Conservation (phyloP, 1,140 invertebrate genomes). For the Lepidurus arcticus region DNA sequence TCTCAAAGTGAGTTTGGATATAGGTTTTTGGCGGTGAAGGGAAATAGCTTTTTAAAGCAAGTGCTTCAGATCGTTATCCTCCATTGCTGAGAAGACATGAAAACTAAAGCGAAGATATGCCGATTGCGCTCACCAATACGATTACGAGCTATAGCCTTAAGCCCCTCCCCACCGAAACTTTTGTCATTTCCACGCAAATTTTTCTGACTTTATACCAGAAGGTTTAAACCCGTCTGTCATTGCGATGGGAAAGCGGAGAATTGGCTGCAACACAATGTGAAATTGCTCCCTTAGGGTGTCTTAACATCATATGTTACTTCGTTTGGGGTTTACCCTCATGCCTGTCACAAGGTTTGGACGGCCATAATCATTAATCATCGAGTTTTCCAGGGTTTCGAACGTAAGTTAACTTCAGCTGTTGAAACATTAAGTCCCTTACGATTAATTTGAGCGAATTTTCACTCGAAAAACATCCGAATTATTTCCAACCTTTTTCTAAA, state of each 20-base stretch:
- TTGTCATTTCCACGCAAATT: no score
- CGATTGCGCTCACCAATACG: background rate
- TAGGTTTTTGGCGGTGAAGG: background rate
- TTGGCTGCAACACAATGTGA: background rate
- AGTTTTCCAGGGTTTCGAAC: background rate
- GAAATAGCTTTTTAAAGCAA: conserved; percentile 20
- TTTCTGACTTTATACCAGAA: no score
- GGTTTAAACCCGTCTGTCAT: no score
- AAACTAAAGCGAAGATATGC: background rate
- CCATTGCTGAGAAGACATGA: background rate
- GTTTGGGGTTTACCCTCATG: background rate
- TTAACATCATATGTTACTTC: conserved; percentile 11
- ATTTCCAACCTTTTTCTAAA: background rate
- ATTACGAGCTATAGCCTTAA: background rate
- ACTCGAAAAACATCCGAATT: background rate
- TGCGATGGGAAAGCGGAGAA: background rate
- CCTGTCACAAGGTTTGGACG: conserved; percentile 17
- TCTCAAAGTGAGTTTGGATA: background rate
- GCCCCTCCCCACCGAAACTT: background rate
- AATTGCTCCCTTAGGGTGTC: background rate
- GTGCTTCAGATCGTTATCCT: conserved; percentile 16
- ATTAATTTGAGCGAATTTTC: background rate
- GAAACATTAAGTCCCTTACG: background rate
- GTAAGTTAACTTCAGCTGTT: background rate
- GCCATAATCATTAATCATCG: background rate